These are phyloP conservation scores for Prosapia bicincta DNA, from an alignment of 2,888 invertebrate species.

Conservation along the genomic window DNA sequence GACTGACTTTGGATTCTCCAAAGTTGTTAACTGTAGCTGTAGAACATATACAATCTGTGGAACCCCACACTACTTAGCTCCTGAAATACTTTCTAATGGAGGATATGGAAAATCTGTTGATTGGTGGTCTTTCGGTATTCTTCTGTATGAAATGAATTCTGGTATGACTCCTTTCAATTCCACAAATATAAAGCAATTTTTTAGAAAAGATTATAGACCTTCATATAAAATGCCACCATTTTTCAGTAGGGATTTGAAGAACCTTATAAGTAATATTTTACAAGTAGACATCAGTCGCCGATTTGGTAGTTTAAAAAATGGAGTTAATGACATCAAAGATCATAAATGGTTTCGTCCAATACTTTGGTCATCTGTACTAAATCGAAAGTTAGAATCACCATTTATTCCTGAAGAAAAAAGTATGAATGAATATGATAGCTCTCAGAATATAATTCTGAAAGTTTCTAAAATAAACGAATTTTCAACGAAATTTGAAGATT, in stretches of 20 bases:
- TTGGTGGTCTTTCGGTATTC: constrained; percentile 94
- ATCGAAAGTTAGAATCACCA: neutral
- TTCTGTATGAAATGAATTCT: constrained; percentile 86
- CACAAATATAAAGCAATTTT: constrained; percentile 88
- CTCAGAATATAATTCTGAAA: neutral
- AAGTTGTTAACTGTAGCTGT: constrained; percentile 52
- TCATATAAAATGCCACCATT: constrained; percentile 83
- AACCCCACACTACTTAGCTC: constrained; percentile 59
- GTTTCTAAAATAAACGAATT: neutral
- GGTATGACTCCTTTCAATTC: constrained; percentile 91
- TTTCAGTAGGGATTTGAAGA: constrained; percentile 77
- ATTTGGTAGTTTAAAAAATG: constrained; percentile 81
- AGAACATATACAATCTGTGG: constrained; percentile 55
- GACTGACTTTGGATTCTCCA: constrained; percentile 95
- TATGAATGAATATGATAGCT: neutral
- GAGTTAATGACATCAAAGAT: constrained; percentile 81
- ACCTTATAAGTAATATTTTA: constrained; percentile 78
- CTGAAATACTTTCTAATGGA: constrained; percentile 73
- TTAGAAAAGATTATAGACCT: constrained; percentile 89
- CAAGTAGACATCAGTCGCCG: constrained; percentile 78
- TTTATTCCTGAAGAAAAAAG: neutral
- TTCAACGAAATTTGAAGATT: neutral
- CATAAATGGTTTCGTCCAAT: constrained; percentile 83
- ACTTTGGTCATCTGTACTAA: constrained; percentile 63
- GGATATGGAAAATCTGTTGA: constrained; percentile 93